Base-by-base conservation (phyloP, 2,113 vertebrate species). In the Acanthochromis polyacanthus region DNA sequence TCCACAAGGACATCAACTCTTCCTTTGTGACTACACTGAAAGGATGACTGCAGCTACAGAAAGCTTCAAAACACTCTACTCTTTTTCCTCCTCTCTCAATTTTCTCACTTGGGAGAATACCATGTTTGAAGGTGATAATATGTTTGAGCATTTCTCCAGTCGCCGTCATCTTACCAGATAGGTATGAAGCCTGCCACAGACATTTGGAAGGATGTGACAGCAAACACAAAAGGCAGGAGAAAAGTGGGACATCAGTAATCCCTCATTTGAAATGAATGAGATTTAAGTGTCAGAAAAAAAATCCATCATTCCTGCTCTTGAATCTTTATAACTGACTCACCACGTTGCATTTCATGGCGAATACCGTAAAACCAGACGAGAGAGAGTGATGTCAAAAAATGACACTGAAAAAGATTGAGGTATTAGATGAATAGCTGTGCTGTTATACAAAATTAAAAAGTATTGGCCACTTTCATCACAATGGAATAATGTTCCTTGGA, bases 241-340 rank as follows among this genome's bases (percentile, higher is more conserved):
- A 91, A 89, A 86, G 55, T 84, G 72, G 71, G 77, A 82, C 71
- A 81, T 75, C 78, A 53, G 28, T 80, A 85, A 87, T 85, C 78
- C 75, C 53, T 11, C 1, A 20, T 77, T 75, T 75, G 74, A 83
- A 88, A 83, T 58, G 53, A 83, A 77, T 78, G 52, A 63, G 80
- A 75, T 75, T 81, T 63, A 50, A 40, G 50, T 64, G 32, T 58
- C 6, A 57, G 58, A 61, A 57, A 9, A 73, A 82, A 64, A 67
- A 5, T 45, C 12, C 22, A 68, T 63, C 45, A 73, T 36, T 74
- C 38, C 51, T 57, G 67, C 64, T 57, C 75, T 52, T 73, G 59
- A 79, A 68, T 25, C 38, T 67, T 85, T 58, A 51, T 32, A 58
- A 64, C 19, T 67, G 22, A 69, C 77, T 62, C 58, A 32, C 56